phyloP scores from a whole-genome alignment of 2,113 vertebrate genomes.

The Felis catus region DNA sequence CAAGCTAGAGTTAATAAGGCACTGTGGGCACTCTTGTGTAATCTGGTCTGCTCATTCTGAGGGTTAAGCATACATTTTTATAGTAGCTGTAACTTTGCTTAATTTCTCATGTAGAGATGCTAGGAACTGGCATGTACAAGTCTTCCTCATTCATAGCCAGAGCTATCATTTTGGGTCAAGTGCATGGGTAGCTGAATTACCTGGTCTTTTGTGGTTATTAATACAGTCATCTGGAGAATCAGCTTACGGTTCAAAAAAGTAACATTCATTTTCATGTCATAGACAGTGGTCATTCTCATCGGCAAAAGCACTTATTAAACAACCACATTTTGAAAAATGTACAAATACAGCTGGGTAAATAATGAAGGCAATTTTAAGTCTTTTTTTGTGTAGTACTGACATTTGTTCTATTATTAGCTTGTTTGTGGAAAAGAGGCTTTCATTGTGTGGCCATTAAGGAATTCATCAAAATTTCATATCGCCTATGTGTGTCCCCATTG shows the following conservation, averaged over 20 bases:
- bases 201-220: not conserved
- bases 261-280: not conserved
- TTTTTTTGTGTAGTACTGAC: slow-evolving; percentile 38
- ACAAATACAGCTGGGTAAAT: slow-evolving; percentile 30
- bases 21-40: not conserved
- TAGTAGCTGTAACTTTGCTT: not conserved
- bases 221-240: not conserved
- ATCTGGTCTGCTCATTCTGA: not conserved
- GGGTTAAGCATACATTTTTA: not conserved
- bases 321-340: not conserved
- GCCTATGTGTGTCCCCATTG: slow-evolving; percentile 7
- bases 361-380: not conserved
- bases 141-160: not conserved
- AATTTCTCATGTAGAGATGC: not conserved
- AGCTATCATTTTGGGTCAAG: not conserved
- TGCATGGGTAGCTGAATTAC: not conserved
- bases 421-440: slow-evolving; percentile 48
- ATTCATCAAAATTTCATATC: slow-evolving; percentile 75
- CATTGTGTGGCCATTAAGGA: slow-evolving; percentile 53
- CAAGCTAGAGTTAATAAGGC: not conserved
- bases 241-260: not conserved
- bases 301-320: not conserved
- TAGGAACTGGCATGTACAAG: not conserved
- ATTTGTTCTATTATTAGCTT: slow-evolving; percentile 55
- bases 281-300: not conserved